Base-by-base conservation (phyloP, 2,888 invertebrate species). In the Yponomeuta plumbellus region DNA sequence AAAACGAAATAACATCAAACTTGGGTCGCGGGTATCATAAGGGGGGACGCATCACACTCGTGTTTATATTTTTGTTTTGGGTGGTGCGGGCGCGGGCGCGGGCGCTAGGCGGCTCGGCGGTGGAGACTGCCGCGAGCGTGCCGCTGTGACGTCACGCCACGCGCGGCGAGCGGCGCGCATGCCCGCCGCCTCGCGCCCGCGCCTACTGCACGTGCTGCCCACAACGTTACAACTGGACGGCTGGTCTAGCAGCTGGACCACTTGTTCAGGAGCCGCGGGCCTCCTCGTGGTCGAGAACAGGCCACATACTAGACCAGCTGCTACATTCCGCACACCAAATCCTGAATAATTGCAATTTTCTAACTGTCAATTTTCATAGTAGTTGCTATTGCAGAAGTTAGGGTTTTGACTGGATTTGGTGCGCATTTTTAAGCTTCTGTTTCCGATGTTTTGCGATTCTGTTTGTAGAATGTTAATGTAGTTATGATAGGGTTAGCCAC, bases 21-120 rank as follows among this genome's bases (percentile, higher is more conserved):
- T 52, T 66, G 22, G 59, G 58, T 39, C 66, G 68, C 69, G 68
- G 72, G 71, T 83, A 84, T 85, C 85, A 79, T 83, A 83, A 84
- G 20, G 76, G 77, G 68, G 72, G 70, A 77, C 86, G 85, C 85
- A 80, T 80, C 80, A 75, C 76, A 77, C 44, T 64, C 58, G 79
- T 82, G 80, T 81, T 80, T 76, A 75, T 80, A 76, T 80, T 80
- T 71, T 83, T 84, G 84, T 85, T 86, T 84, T 85, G 85, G 81
- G 81, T 66, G 61, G 62, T 13, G 59, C 40, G 56, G 66, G 62
- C 65, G 64, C 34, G 65, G 66, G 61, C 64, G 65, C 61, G 65
- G 59, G 40, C 22, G 61, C 65, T 65, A 62, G 66, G 63, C 64
- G 66, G 68, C 65, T 65, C 66, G 68, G 65, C 70, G 69, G 73